Evolutionary conservation across 1,140 invertebrate genomes (phyloP), one percentile per base, ranked within the genome.

Genomic region (Cydia fagiglandana): DNA sequence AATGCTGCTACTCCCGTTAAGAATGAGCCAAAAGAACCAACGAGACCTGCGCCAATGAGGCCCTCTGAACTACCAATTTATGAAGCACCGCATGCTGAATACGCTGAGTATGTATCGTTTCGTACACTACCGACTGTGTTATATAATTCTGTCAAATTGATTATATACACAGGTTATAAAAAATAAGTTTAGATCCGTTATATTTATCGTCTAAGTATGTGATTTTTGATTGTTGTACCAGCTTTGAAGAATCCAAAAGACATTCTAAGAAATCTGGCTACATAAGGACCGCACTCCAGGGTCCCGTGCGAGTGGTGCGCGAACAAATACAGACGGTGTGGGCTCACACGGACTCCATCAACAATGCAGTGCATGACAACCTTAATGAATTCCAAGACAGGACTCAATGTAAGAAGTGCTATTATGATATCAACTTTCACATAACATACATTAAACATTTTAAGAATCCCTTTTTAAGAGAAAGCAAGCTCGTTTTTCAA

Each of bases 1-100:
- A 84, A 76, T 76, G 91, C 93, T 30, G 92, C 93, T 5, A 83
- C 84, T 56, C 92, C 92, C n/a, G 76, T 93, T 15, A 81, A 77
- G 13, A 84, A 84, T 20, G 79, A 81, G 2, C 73, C 81, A 0
- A 78, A 74, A 17, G 87, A 83, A 50, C 84, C 84, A 2, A 13
- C 68, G n/a, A 86, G 83, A 38, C 88, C 88, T 13, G 84, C 86
- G 3, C 87, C 88, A 5, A 94, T 93, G 84, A 92, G 88, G 80
- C 91, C 91, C 0, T 94, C 94, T 7, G 94, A 95, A 30, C 85
- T 95, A 34, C 94, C 94, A 13, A 91, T 94, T 77, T 94, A 94
- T 76, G 93, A 93, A 41, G 82, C 91, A 1, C 91, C 88, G 20
- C 91, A 93, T 75, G 88, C 91, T 15, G 89, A 91, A 34, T 93